phyloP scores from a whole-genome alignment of 2,888 invertebrate species.

The Papilio demoleus region DNA sequence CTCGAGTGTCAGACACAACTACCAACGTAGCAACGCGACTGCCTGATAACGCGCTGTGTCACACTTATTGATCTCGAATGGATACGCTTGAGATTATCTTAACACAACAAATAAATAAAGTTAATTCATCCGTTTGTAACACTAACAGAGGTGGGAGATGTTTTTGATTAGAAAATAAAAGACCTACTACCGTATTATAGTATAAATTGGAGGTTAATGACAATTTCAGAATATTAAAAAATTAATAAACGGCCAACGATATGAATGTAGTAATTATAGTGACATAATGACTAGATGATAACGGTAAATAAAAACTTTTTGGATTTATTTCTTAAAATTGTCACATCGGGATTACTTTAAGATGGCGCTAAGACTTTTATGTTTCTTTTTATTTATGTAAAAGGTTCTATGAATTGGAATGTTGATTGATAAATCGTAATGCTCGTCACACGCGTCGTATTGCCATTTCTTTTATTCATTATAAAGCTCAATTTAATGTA shows the following conservation, averaged over 20 bases:
- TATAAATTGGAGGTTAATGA: too few species aligned
- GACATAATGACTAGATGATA: too few species aligned
- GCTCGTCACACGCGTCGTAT: constrained; percentile 11
- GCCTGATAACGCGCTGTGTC: constrained; percentile 32
- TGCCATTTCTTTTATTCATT: constrained; percentile 37
- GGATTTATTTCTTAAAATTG: too few species aligned
- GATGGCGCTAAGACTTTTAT: background rate
- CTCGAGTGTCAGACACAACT: constrained; percentile 49
- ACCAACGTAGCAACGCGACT: constrained; percentile 37
- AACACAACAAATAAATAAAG: constrained; percentile 25
- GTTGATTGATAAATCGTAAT: constrained; percentile 24
- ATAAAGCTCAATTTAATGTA: constrained; percentile 27
- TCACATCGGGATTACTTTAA: too few species aligned
- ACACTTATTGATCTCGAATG: constrained; percentile 36
- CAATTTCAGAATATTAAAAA: too few species aligned
- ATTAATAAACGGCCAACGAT: too few species aligned
- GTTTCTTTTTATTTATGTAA: background rate
- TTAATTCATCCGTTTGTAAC: constrained; percentile 14
- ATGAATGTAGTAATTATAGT: too few species aligned
- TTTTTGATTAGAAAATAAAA: too few species aligned
- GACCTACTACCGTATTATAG: too few species aligned
- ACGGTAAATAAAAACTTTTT: too few species aligned
- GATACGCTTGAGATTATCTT: constrained; percentile 25
- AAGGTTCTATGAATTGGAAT: constrained; percentile 22
- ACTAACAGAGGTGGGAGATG: background rate